Conservation (phyloP, 92 coral and sea anemone genomes). For the Phenganax marumi region DNA sequence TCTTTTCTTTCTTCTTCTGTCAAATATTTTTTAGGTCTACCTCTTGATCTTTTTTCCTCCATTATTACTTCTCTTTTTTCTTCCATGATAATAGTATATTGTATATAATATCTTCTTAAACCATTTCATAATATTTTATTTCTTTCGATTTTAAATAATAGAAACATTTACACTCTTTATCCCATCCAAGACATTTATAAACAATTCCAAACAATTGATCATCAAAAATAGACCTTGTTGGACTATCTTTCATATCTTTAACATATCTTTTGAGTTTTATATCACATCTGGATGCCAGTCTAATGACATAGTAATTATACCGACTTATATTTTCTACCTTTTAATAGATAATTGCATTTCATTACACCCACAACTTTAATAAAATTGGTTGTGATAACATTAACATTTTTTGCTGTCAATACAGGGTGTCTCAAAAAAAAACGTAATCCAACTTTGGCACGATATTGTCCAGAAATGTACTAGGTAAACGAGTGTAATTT, state of each 20-base stretch:
- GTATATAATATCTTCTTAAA: background rate
- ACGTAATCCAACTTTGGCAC: too few species aligned
- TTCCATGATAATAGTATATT: too few species aligned
- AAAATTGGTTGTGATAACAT: background rate
- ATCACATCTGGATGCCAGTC: background rate
- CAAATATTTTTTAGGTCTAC: too few species aligned
- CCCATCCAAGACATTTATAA: background rate
- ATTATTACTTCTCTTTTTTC: too few species aligned
- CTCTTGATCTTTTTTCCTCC: too few species aligned
- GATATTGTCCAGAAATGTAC: too few species aligned
- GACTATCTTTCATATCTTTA: background rate
- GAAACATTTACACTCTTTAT: background rate
- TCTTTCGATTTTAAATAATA: background rate
- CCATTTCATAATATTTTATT: background rate
- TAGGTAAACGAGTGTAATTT: too few species aligned
- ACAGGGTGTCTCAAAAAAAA: too few species aligned
- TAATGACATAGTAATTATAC: background rate
- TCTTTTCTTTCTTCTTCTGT: too few species aligned
- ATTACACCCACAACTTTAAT: background rate
- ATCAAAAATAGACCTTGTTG: background rate
- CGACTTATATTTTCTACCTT: background rate
- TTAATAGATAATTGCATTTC: background rate
- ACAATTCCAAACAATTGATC: slow-evolving; percentile 4
- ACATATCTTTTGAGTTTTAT: background rate
- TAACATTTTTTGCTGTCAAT: background rate